Base-by-base conservation (phyloP, 2,797 vertebrate species). In the Chanos chanos region DNA sequence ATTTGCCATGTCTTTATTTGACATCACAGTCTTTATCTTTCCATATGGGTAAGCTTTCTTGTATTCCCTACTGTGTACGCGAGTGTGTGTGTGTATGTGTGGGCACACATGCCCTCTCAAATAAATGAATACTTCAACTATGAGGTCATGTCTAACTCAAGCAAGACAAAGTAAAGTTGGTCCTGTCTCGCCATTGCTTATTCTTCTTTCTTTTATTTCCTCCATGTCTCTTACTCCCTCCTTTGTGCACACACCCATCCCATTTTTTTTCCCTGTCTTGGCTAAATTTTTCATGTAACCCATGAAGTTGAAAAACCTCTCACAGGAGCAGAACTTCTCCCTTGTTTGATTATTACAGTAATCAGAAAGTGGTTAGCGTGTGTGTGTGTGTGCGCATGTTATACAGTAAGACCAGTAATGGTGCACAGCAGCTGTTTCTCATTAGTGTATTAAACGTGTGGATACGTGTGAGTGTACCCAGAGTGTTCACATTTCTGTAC, bases 401-500 rank as follows among this genome's bases (percentile, higher is more conserved):
- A 2, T 63, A 69, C 66, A n/a, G n/a, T n/a, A n/a, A n/a, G n/a
- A n/a, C n/a, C n/a, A n/a, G n/a, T n/a, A n/a, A 37, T 43, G n/a
- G 72, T 65, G 33, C 61, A 61, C 70, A 71, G 34, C 57, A 86
- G 85, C 74, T 84, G 86, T 73, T 81, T 72, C 25, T 52, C 62
- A 68, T 84, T 64, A 34, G 64, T 44, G 30, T 66, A 70, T 68
- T 69, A 60, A 47, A 50, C 30, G 37, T 48, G 68, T 60, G 39
- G 27, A 40, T 45, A 27, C 48, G 40, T 22, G 4, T 7, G 19
- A 41, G 39, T 25, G 19, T 39, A 19, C 48, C 62, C 37, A 66
- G 68, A 70, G 49, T 52, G 40, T 1, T 3, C 10, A 2, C 16
- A 19, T 48, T 31, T 36, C 64, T 80, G 83, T 77, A 81, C 73